Percentiles rank a stretch among this genome's conserved stretches.
These are phyloP conservation scores for Corythucha ciliata DNA, from an alignment of 2,888 invertebrate species.

Conservation along the genomic window DNA sequence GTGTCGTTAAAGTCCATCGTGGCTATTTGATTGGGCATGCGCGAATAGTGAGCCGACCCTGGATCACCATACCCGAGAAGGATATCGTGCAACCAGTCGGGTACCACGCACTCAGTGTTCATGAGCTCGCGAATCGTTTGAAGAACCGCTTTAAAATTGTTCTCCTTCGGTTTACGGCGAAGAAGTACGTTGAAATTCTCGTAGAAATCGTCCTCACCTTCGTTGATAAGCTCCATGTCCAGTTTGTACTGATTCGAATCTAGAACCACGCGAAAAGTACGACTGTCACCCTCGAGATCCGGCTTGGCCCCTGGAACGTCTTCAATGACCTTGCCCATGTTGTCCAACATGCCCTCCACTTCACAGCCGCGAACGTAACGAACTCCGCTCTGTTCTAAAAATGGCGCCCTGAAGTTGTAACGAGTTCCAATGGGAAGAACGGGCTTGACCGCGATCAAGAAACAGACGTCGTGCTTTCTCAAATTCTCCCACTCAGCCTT, in stretches of 20 bases:
- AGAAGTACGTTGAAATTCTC: slow-evolving; percentile 93
- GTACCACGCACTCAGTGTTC: slow-evolving; percentile 97
- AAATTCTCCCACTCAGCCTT: slow-evolving; percentile 95
- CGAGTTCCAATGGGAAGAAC: slow-evolving; percentile 74
- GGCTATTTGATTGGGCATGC: slow-evolving; percentile 77
- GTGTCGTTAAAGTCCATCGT: slow-evolving; percentile 96
- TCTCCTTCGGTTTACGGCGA: slow-evolving; percentile 98
- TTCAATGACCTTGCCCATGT: slow-evolving; percentile 89
- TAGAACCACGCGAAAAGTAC: slow-evolving; percentile 87
- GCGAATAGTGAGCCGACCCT: slow-evolving; percentile 79
- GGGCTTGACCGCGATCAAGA: slow-evolving; percentile 85
- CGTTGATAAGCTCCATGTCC: slow-evolving; percentile 65
- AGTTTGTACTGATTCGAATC: slow-evolving; percentile 95
- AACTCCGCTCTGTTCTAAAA: slow-evolving; percentile 86
- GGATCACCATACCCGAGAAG: slow-evolving; percentile 98
- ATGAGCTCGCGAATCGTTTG: slow-evolving; percentile 97
- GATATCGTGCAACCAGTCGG: slow-evolving; percentile 92
- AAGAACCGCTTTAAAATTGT: slow-evolving; percentile 98
- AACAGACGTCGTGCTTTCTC: slow-evolving; percentile 95
- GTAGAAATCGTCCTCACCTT: slow-evolving; percentile 67
- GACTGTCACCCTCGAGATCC: slow-evolving; percentile 71
- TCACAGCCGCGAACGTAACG: slow-evolving; percentile 93
- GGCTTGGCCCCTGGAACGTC: slow-evolving; percentile 82
- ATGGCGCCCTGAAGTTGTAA: slow-evolving; percentile 71
- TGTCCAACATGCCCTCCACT: slow-evolving; percentile 95